phyloP scores from a whole-genome alignment of 2,797 vertebrate genomes.

The Poecilia velifera region DNA sequence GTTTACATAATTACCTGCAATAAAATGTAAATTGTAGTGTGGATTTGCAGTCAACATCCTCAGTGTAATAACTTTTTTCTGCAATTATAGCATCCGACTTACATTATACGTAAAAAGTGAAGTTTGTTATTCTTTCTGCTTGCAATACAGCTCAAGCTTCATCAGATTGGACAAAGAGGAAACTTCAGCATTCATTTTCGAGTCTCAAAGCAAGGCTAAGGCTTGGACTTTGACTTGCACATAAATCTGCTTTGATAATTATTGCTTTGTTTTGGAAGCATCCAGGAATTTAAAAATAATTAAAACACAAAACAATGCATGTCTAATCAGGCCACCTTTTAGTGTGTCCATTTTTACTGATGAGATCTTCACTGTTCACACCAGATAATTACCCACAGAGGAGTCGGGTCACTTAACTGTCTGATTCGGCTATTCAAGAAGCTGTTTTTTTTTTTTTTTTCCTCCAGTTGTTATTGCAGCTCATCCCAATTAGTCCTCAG shows the following conservation, averaged over 20 bases:
- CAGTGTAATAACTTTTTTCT: neutral
- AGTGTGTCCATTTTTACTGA: constrained; percentile 20
- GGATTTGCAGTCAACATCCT: neutral
- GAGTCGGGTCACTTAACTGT: constrained; percentile 16
- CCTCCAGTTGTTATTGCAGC: constrained; percentile 39
- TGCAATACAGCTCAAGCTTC: neutral
- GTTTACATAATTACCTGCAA: neutral
- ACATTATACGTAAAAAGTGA: neutral
- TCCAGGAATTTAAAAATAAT: neutral
- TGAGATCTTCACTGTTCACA: constrained; percentile 18
- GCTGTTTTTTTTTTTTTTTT: constrained; percentile 20
- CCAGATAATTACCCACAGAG: constrained; percentile 27
- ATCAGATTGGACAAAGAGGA: neutral
- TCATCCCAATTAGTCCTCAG: constrained; percentile 59
- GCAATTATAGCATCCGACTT: neutral
- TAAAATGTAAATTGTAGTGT: neutral
- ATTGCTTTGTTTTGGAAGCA: neutral
- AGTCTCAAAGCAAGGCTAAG: neutral
- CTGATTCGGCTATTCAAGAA: constrained; percentile 24
- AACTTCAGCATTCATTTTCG: neutral
- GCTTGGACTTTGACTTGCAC: neutral
- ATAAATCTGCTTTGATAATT: neutral
- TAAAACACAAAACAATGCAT: neutral
- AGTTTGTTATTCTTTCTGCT: neutral
- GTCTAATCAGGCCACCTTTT: neutral